phyloP scores from a whole-genome alignment of 2,113 vertebrate species.

The Alexandromys fortis region DNA sequence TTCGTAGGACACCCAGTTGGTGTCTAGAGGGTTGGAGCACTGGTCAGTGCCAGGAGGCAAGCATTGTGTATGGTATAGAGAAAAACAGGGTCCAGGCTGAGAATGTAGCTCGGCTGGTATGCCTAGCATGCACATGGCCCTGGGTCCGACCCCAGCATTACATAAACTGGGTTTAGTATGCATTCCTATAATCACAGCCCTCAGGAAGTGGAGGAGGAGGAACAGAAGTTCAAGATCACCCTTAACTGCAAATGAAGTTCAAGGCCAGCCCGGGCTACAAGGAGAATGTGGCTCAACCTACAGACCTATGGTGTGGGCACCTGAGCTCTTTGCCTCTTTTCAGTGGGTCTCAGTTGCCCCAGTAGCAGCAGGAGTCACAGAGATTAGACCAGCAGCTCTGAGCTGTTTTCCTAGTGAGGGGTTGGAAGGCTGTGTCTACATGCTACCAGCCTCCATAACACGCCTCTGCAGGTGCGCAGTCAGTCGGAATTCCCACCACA shows the following conservation, averaged over 20 bases:
- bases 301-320: too few species aligned
- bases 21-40: background rate
- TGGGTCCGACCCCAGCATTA: background rate
- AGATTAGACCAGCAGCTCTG: background rate
- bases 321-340: background rate
- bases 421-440: too few species aligned
- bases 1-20: background rate
- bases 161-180: background rate
- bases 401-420: background rate
- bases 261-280: background rate
- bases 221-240: background rate
- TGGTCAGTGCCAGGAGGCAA: background rate
- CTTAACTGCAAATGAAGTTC: background rate
- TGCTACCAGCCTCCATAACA: rapidly evolving
- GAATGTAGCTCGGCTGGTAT: background rate
- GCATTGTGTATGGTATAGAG: rapidly evolving
- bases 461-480: rapidly evolving
- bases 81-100: background rate
- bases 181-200: too few species aligned
- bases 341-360: background rate
- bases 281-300: background rate
- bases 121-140: background rate
- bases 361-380: background rate
- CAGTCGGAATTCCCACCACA: background rate
- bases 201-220: background rate